phyloP scores from a whole-genome alignment of 2,113 vertebrate genomes.

The Phodopus roborovskii region DNA sequence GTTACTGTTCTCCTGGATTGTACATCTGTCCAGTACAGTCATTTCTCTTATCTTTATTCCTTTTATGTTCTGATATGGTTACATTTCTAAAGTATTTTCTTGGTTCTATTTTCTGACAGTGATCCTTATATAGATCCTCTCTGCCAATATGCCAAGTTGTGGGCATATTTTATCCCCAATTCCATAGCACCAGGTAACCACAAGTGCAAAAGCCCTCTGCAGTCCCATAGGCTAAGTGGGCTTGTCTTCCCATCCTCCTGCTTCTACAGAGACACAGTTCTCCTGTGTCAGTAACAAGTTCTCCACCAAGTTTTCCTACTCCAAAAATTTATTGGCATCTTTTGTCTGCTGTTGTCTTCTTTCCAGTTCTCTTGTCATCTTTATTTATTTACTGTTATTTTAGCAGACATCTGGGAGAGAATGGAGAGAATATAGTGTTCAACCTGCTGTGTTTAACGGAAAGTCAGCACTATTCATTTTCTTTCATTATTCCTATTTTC shows the following conservation, averaged over 20 bases:
- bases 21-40: not conserved
- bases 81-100: conserved; percentile 24
- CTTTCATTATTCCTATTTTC: conserved; percentile 48
- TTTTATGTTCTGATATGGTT: not conserved
- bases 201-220: not conserved
- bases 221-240: not conserved
- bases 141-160: not conserved
- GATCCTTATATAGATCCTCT: not conserved
- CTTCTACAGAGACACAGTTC: not conserved
- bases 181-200: not conserved
- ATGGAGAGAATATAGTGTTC: conserved; percentile 28
- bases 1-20: not conserved
- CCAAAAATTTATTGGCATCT: conserved; percentile 57
- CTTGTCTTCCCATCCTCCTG: not conserved
- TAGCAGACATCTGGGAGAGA: conserved; percentile 61
- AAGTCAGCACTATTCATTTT: conserved; percentile 61
- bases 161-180: not conserved
- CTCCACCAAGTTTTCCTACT: conserved; percentile 39
- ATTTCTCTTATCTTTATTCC: not conserved
- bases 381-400: conserved; percentile 74
- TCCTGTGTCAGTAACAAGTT: not conserved
- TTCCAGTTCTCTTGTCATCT: conserved; percentile 72
- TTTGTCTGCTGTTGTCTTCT: conserved; percentile 22
- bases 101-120: not conserved
- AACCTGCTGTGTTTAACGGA: conserved; percentile 40